Conservation (phyloP, 2,888 invertebrate species). For the Apoda limacodes region DNA sequence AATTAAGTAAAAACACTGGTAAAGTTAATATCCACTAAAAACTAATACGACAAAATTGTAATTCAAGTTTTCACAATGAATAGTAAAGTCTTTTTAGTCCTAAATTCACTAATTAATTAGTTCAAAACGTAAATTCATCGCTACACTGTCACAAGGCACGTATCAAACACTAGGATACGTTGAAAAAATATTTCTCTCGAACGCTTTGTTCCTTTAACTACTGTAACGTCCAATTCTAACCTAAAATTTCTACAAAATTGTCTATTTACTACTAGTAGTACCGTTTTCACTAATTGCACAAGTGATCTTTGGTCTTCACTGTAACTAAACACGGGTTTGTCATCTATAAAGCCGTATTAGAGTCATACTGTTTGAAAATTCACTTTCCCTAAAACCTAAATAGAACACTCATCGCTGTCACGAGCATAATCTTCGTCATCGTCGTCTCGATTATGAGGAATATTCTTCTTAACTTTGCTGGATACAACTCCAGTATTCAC, state of each 20-base stretch:
- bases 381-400: no score
- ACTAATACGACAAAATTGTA: no score
- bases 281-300: constrained; percentile 29
- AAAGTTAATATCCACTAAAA: constrained; percentile 39
- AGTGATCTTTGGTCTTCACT: constrained; percentile 55
- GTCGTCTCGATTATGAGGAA: constrained; percentile 35
- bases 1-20: constrained; percentile 27
- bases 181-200: constrained; percentile 62
- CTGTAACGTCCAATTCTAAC: constrained; percentile 32
- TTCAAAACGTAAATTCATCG: constrained; percentile 14
- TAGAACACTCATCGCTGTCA: constrained; percentile 74
- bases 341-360: no score
- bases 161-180: constrained; percentile 53
- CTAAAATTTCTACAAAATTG: constrained; percentile 26
- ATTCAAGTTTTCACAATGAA: no score
- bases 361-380: background rate
- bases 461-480: constrained; percentile 39
- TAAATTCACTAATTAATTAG: constrained; percentile 18
- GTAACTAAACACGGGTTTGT: constrained; percentile 21
- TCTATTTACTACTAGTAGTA: constrained; percentile 12
- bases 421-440: constrained; percentile 66
- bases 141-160: constrained; percentile 57
- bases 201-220: no score
- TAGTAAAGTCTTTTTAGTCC: no score
- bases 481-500: constrained; percentile 58